Base-by-base conservation (phyloP, 2,113 vertebrate species). In the Benitochromis conjunctus region DNA sequence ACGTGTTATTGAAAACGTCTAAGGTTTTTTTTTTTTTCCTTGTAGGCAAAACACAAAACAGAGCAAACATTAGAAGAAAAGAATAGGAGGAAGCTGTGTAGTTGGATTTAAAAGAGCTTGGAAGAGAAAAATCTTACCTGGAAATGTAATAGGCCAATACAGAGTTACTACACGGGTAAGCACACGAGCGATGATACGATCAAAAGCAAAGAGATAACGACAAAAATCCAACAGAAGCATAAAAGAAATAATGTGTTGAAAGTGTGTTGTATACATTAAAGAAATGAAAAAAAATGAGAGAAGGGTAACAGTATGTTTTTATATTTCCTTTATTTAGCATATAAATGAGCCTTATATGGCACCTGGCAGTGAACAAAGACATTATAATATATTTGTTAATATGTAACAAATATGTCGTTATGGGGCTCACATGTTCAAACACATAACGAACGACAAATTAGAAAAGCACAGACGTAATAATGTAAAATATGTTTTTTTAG, bases 101-200 rank as follows among this genome's bases (percentile, higher is more conserved):
- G 43, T 19, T 48, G 43, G 14, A 43, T 69, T 43, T 43, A 46
- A 69, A 26, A 69, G 38, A 12, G 13, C 38, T 0, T 24, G 2
- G 4, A 46, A 26, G 64, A 13, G 11, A 66, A 66, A 38, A 66
- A 0, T 24, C 64, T 46, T 3, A 46, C 43, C 66, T 48, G 0
- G 24, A 76, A 76, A 76, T 0, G 1, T 0, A 76, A 34, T n/a
- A 34, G 43, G 71, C 43, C 43, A 51, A 5, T 31, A 0, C 69
- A 76, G 26, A 51, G 26, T 9, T 53, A 29, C 43, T 48, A 13
- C 46, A 31, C 4, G 5, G 6, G 34, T 76, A n/a, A 76, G 26
- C 24, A n/a, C 46, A 76, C 26, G n/a, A 31, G 46, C 26, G 34
- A 8, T 12, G 18, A 76, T 1, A n/a, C 34, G 18, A 31, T 34